phyloP scores from a whole-genome alignment of 2,797 vertebrate species.

The Emydoidea blandingii region DNA sequence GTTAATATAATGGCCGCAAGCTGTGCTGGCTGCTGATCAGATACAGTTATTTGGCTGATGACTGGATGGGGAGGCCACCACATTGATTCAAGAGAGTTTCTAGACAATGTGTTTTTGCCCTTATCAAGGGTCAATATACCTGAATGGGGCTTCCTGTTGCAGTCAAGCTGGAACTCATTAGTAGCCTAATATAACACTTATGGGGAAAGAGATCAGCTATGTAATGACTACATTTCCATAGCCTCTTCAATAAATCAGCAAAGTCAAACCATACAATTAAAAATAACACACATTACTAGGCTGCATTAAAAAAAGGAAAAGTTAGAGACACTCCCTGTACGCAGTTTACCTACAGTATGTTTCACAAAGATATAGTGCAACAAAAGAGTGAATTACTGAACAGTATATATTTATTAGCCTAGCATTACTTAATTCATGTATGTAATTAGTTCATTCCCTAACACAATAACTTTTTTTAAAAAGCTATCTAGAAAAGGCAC shows the following conservation, averaged over 20 bases:
- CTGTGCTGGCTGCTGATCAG: slow-evolving; percentile 65
- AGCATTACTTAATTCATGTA: not conserved
- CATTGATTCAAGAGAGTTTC: slow-evolving; percentile 67
- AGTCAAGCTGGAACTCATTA: slow-evolving; percentile 87
- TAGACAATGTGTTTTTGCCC: slow-evolving; percentile 70
- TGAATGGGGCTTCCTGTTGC: slow-evolving; percentile 82
- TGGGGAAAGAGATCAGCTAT: slow-evolving; percentile 60
- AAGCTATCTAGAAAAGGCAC: not conserved
- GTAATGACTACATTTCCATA: slow-evolving; percentile 46
- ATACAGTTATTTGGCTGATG: slow-evolving; percentile 40
- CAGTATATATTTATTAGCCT: not conserved
- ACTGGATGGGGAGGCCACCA: slow-evolving; percentile 38
- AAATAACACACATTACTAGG: slow-evolving; percentile 32
- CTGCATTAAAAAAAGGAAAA: slow-evolving; percentile 60
- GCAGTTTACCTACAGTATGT: not conserved
- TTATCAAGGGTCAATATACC: slow-evolving; percentile 87
- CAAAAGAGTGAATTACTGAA: not conserved
- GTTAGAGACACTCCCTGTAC: slow-evolving; percentile 16
- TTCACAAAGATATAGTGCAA: not conserved
- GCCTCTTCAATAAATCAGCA: slow-evolving; percentile 63
- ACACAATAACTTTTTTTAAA: not conserved
- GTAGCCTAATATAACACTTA: slow-evolving; percentile 82
- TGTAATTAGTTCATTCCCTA: not conserved
- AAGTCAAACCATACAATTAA: slow-evolving; percentile 46
- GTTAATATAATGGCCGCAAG: slow-evolving; percentile 21